Evolutionary conservation across 1,140 invertebrate genomes (phyloP), one percentile per base, ranked within the genome.

Genomic region (Brachionus asplanchnoidis): DNA sequence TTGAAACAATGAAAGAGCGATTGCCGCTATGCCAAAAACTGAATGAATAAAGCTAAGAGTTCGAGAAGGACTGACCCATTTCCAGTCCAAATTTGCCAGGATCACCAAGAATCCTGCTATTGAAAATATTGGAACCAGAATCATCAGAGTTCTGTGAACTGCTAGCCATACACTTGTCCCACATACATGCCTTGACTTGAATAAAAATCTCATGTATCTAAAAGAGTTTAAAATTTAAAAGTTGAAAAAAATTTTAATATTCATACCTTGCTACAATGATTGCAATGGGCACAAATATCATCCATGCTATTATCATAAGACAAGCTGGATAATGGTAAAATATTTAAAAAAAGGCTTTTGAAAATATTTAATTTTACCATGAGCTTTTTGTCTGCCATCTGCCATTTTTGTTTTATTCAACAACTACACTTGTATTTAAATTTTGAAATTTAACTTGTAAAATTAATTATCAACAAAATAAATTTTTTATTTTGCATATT

Each of bases 231-330:
- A 28, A 28, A 36, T 36, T 36, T n/a, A 44, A 26, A 26, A 17
- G 2, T 73, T 73, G 4, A 1, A 20, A 3, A 17, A 56, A 17
- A 56, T 17, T 23, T 56, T 2, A 60, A n/a, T 20, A 20, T 23
- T 6, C n/a, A 60, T 23, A 60, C 28, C 79, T 82, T 40, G 79
- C 50, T 14, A 82, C 23, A 26, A 82, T 23, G 20, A 82, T 42
- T 44, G 53, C 50, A 32, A 65, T 82, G 26, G 79, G 42, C 2
- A 46, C 79, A 46, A 82, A 68, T 65, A 60, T 44, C 32, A 82
- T 68, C 79, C 79, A 82, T 65, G 79, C 79, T 40, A 82, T 65
- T 42, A 82, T 46, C 79, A 82, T 82, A 6, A 82, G 53, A 46
- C 79, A 82, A 36, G 73, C 73, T 77, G 8, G 11, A 46, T 11